Conservation (phyloP, 1,140 invertebrate genomes). For the Drosophila micromelanica region DNA sequence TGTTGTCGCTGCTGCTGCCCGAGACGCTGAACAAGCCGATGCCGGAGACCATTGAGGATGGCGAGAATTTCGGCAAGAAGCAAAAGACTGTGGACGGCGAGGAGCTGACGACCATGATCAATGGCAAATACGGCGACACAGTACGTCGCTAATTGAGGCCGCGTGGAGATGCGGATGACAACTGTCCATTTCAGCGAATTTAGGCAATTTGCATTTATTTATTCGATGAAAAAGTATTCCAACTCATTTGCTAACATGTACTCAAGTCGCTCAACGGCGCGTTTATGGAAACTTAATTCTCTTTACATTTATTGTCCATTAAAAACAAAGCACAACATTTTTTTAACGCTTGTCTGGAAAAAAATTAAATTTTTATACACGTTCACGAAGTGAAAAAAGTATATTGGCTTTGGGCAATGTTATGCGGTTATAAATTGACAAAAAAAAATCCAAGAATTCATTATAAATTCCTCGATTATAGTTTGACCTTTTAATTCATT, state of each 20-base stretch:
- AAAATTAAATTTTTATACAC: slow-evolving; percentile 2
- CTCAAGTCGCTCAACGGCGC: slow-evolving; percentile 12
- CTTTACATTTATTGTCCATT: slow-evolving; percentile 47
- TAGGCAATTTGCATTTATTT: slow-evolving; percentile 60
- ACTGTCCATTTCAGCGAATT: slow-evolving; percentile 57
- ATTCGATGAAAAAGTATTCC: slow-evolving; percentile 32
- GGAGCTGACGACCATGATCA: slow-evolving; percentile 60
- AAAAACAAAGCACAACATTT: slow-evolving; percentile 29
- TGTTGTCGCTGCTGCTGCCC: slow-evolving; percentile 89
- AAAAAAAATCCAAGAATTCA: no score
- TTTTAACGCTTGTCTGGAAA: slow-evolving; percentile 1
- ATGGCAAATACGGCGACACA: slow-evolving; percentile 25
- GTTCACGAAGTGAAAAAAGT: neutral
- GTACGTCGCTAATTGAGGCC: neutral
- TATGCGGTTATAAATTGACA: no score
- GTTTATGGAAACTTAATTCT: slow-evolving; percentile 20
- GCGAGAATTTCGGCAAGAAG: slow-evolving; percentile 88
- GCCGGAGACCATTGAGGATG: slow-evolving; percentile 90
- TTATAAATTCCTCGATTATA: no score
- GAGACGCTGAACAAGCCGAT: slow-evolving; percentile 91
- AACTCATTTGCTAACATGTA: slow-evolving; percentile 39
- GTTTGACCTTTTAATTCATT: no score
- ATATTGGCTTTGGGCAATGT: no score
- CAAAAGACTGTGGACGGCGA: slow-evolving; percentile 8
- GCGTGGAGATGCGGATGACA: neutral